Percentiles rank a stretch among this genome's conserved stretches.
Conservation (phyloP, 2,797 vertebrate genomes). For the Neopelma chrysocephalum region DNA sequence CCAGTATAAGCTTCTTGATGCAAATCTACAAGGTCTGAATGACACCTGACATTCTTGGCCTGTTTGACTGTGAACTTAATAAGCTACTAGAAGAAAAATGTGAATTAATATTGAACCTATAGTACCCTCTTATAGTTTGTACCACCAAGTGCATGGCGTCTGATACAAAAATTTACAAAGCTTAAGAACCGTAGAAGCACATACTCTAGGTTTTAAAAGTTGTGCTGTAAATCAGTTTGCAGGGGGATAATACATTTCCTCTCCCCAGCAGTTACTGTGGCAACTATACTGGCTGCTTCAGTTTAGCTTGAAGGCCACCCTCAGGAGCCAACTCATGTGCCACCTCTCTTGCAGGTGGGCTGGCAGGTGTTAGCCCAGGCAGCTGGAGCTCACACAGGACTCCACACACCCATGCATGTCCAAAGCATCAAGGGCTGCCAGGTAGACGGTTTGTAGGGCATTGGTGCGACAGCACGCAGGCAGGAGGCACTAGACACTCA, state of each 20-base stretch:
- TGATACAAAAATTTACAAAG: background rate
- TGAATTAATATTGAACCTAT: background rate
- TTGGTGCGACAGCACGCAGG: fast-evolving
- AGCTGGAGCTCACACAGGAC: background rate
- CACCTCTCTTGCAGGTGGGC: background rate
- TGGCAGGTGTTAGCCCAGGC: background rate
- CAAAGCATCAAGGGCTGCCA: background rate
- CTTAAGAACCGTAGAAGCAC: background rate
- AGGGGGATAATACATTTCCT: background rate
- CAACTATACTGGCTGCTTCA: background rate
- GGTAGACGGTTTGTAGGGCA: background rate
- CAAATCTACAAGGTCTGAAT: background rate
- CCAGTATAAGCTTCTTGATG: background rate
- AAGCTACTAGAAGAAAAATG: background rate
- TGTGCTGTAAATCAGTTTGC: background rate
- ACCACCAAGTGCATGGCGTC: fast-evolving
- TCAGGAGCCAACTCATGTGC: background rate
- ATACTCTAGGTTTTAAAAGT: background rate
- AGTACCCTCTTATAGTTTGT: background rate
- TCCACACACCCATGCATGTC: background rate
- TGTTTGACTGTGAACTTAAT: background rate
- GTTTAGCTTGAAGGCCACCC: background rate
- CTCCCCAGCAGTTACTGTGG: background rate
- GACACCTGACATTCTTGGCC: background rate
- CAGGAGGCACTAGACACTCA: background rate